These are phyloP conservation scores for Cettia cetti DNA, from an alignment of 2,113 vertebrate genomes.

Conservation along the genomic window DNA sequence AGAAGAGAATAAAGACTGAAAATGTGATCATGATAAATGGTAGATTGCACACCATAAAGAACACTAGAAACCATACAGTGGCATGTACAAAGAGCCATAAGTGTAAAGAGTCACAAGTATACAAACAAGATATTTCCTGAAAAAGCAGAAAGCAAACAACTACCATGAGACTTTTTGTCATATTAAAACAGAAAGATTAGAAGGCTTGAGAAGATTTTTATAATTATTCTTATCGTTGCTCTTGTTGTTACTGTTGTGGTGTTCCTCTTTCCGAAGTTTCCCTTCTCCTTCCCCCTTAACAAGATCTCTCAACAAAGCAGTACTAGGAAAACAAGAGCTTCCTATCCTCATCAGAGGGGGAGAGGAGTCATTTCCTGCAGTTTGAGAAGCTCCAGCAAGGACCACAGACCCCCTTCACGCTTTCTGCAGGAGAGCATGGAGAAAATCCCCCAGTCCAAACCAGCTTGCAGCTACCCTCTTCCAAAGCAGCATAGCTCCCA, in stretches of 20 bases:
- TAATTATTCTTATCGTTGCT: background rate
- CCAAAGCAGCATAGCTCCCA: background rate
- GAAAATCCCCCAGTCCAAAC: background rate
- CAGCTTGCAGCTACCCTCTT: background rate
- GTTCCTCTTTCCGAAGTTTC: background rate
- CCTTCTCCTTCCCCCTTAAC: background rate
- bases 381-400: background rate
- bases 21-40: background rate
- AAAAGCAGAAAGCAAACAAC: background rate
- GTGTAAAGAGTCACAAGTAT: background rate
- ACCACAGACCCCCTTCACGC: background rate
- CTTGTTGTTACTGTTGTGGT: background rate
- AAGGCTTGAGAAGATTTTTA: accelerated
- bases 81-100: background rate
- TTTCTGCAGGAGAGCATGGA: background rate
- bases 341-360: background rate
- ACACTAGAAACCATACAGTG: background rate
- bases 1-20: background rate
- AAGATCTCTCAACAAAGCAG: background rate
- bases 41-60: background rate
- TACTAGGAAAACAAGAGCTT: background rate
- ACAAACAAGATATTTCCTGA: background rate
- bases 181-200: background rate
- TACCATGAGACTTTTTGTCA: background rate
- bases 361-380: background rate